Base-by-base conservation (phyloP, 2,888 invertebrate species). In the Apomyelois bistriatella region DNA sequence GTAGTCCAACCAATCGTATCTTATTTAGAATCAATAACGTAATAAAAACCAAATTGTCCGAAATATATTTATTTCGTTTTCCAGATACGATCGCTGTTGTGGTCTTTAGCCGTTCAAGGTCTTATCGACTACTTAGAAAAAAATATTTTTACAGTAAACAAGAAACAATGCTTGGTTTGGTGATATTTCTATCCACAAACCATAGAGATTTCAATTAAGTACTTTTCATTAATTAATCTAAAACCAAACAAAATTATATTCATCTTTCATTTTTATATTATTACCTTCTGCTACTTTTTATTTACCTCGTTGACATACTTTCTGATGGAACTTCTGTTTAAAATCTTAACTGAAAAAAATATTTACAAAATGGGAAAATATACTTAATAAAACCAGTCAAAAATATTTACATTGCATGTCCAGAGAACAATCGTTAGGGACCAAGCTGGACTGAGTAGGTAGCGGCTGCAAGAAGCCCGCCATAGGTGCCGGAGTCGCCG, bases 341-440 rank as follows among this genome's bases (percentile, higher is more conserved):
- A 22, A 5, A 22, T 3, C 22, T n/a, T n/a, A n/a, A n/a, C n/a
- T n/a, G n/a, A n/a, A n/a, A n/a, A n/a, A n/a, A n/a, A 22, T 22
- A 22, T 22, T 22, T 22, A 22, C 22, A 22, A 22, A 22, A 22
- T 22, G 5, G 22, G 22, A n/a, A n/a, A n/a, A n/a, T 22, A 5
- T 22, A 22, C 5, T 2, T 22, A 5, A 56, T 16, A 56, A 55
- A 53, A 54, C 52, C 51, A 53, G 40, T 17, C 17, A 41, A 32
- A 49, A 41, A 69, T 74, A 81, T 69, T 88, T 89, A 90, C 90
- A 90, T 85, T 88, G 88, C 72, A 90, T 84, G 64, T 89, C 89
- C 64, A 87, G 76, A 53, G 85, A 80, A 73, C 82, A 86, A 76
- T 90, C 90, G 59, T 67, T 81, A 62, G 85, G 76, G 53, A 46